A percentile compares a stretch with the other conserved stretches of the same genome.
These are phyloP conservation scores for Myotis brandtii DNA, from an alignment of 2,113 vertebrate species.

Conservation along the genomic window DNA sequence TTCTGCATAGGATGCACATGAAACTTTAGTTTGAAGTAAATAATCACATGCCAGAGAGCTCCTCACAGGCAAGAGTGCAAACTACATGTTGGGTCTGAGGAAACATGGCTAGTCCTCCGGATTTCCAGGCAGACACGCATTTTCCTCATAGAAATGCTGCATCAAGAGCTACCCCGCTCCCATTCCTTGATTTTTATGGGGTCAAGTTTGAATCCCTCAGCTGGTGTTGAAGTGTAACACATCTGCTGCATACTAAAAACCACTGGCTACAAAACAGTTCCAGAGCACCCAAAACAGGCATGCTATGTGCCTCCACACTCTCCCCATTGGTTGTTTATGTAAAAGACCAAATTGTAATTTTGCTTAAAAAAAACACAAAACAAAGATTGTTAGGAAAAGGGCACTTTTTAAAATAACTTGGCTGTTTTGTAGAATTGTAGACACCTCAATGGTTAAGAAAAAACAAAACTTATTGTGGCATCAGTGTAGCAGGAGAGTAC, in stretches of 20 bases:
- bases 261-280: background rate
- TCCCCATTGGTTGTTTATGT: background rate
- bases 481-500: background rate
- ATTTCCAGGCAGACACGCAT: conserved; percentile 59
- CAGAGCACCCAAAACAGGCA: background rate
- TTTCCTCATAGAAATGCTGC: conserved; percentile 74
- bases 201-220: background rate
- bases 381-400: background rate
- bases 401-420: conserved; percentile 1
- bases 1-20: conserved; percentile 83
- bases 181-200: background rate
- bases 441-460: background rate
- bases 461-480: background rate
- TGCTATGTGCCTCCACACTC: background rate
- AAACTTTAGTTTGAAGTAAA: conserved; percentile 81
- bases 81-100: conserved; percentile 56
- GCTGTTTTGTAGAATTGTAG: background rate
- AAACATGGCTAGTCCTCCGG: conserved; percentile 63
- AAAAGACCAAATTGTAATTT: conserved; percentile 59
- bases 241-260: background rate
- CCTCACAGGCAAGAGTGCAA: conserved; percentile 78
- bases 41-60: conserved; percentile 82
- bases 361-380: background rate
- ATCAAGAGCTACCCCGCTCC: conserved; percentile 11
- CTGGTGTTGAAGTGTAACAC: background rate